phyloP scores from a whole-genome alignment of 1,140 invertebrate genomes.

The Megathymus violae region DNA sequence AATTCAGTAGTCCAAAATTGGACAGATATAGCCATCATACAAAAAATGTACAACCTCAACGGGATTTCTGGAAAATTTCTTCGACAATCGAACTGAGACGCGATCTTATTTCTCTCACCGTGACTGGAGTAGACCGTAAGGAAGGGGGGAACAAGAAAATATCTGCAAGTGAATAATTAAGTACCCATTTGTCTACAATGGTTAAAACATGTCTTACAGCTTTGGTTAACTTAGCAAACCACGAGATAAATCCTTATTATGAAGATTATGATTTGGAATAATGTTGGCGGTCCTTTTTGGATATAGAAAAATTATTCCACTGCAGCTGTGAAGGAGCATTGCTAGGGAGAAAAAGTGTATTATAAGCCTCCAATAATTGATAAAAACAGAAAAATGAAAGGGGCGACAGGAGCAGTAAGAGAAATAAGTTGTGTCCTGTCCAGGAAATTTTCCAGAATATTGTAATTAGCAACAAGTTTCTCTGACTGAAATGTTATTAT shows the following conservation, averaged over 20 bases:
- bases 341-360: constrained; percentile 77
- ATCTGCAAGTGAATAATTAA: constrained; percentile 81
- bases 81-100: constrained; percentile 49
- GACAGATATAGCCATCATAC: constrained; percentile 70
- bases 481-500: constrained; percentile 27
- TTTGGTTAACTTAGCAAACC: constrained; percentile 68
- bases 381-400: constrained; percentile 45
- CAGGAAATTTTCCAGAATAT: constrained; percentile 78
- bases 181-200: constrained; percentile 78
- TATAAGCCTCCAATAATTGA: constrained; percentile 58
- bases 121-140: constrained; percentile 47
- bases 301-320: constrained; percentile 76
- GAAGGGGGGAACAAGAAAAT: constrained; percentile 63
- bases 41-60: constrained; percentile 53
- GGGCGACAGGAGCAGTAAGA: constrained; percentile 71
- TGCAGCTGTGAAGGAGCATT: constrained; percentile 74
- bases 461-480: constrained; percentile 35
- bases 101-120: constrained; percentile 79
- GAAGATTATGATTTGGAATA: constrained; percentile 52
- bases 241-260: constrained; percentile 53
- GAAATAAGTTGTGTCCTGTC: constrained; percentile 78
- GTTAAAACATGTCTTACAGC: constrained; percentile 83
- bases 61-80: constrained; percentile 79
- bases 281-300: constrained; percentile 68
- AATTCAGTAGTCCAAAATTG: constrained; percentile 77